These are phyloP conservation scores for Eledona agricola DNA, from an alignment of 2,888 invertebrate genomes.

Conservation along the genomic window DNA sequence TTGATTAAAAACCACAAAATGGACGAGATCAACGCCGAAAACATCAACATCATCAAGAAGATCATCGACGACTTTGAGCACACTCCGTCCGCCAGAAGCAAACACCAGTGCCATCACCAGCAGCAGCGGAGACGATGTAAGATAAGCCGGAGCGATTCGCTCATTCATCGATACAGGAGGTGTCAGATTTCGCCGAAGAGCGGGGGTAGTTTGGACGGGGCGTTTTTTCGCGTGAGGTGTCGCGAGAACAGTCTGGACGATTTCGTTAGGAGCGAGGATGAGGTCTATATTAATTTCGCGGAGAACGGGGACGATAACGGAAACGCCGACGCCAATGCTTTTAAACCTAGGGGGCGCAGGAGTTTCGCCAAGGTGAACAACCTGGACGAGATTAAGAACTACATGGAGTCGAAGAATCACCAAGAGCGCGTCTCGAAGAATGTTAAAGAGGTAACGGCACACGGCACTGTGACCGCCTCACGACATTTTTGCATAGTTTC, in stretches of 20 bases:
- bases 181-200: constrained; percentile 53
- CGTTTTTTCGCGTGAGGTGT: constrained; percentile 42
- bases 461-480: too few species aligned
- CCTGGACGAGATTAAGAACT: constrained; percentile 40
- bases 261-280: constrained; percentile 50
- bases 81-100: constrained; percentile 33
- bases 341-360: constrained; percentile 38
- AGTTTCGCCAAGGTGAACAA: constrained; percentile 14
- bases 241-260: constrained; percentile 47
- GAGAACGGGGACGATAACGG: constrained; percentile 51
- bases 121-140: constrained; percentile 39
- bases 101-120: too few species aligned
- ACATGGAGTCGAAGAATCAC: constrained; percentile 49
- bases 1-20: constrained; percentile 42
- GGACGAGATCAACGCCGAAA: constrained; percentile 48
- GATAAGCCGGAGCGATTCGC: constrained; percentile 52
- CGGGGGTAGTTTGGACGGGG: constrained; percentile 47
- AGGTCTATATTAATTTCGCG: constrained; percentile 55
- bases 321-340: constrained; percentile 52
- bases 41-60: constrained; percentile 58
- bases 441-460: constrained; percentile 58
- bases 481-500: too few species aligned
- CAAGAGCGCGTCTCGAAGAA: constrained; percentile 53
- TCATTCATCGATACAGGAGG: constrained; percentile 48
- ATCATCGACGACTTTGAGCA: constrained; percentile 58